These are phyloP conservation scores for Euwallacea similis DNA, from an alignment of 1,140 invertebrate genomes.

Conservation along the genomic window DNA sequence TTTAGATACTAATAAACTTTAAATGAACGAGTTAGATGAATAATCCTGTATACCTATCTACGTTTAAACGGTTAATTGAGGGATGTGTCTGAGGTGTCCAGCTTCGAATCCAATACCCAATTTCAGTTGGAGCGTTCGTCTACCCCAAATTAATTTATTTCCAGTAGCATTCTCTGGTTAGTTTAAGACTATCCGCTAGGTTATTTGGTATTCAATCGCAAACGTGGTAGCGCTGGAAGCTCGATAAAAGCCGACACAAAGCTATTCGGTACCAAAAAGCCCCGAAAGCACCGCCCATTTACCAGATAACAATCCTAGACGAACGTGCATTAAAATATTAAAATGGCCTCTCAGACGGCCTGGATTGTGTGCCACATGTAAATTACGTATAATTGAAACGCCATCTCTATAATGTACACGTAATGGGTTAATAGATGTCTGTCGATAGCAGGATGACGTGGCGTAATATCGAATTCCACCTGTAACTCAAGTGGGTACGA, in stretches of 20 bases:
- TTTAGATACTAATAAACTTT: too few species aligned
- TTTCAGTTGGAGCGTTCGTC: too few species aligned
- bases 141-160: too few species aligned
- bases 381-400: constrained; percentile 11
- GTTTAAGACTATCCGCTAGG: too few species aligned
- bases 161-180: too few species aligned
- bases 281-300: not conserved
- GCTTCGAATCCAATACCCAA: too few species aligned
- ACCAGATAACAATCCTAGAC: not conserved
- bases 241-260: not conserved
- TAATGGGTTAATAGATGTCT: constrained; percentile 15
- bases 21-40: too few species aligned
- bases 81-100: too few species aligned
- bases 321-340: not conserved
- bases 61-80: too few species aligned
- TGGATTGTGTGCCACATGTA: constrained; percentile 7
- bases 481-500: not conserved
- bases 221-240: not conserved
- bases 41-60: too few species aligned
- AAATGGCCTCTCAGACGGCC: not conserved
- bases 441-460: constrained; percentile 7
- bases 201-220: not conserved
- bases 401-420: constrained; percentile 1
- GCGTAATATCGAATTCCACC: constrained; percentile 6
- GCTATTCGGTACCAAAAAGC: not conserved